Percentiles rank a stretch among this genome's conserved stretches.
Conservation (phyloP, 2,797 vertebrate species). For the Adelosebastes latens region DNA sequence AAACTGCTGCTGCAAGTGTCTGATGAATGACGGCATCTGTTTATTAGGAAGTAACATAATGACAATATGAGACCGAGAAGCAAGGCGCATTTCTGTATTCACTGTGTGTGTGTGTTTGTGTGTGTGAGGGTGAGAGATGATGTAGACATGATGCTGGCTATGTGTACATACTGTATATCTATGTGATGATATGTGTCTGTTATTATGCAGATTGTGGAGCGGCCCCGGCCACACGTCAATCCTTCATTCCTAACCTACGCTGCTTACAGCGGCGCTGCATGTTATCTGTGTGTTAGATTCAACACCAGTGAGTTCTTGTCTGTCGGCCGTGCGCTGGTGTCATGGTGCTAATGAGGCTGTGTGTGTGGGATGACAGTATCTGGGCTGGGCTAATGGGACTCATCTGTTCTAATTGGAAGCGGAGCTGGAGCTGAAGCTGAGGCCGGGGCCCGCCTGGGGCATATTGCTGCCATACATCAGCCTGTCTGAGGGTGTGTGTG, state of each 20-base stretch:
- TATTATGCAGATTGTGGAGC: conserved; percentile 71
- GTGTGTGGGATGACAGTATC: conserved; percentile 81
- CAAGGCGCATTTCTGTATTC: conserved; percentile 65
- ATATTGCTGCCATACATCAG: conserved; percentile 89
- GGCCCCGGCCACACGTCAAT: conserved; percentile 47
- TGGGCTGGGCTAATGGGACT: conserved; percentile 83
- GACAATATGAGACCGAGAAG: conserved; percentile 50
- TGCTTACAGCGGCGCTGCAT: conserved; percentile 51
- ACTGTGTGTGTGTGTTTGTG: conserved; percentile 39
- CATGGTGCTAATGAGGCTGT: conserved; percentile 74
- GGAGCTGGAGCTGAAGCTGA: conserved; percentile 72
- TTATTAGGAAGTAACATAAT: conserved; percentile 71
- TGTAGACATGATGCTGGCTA: conserved; percentile 53
- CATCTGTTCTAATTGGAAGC: conserved; percentile 85
- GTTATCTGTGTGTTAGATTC: conserved; percentile 77
- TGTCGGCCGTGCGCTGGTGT: conserved; percentile 71
- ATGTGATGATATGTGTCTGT: conserved; percentile 69
- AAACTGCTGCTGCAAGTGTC: conserved; percentile 57
- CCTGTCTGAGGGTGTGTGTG: conserved; percentile 76
- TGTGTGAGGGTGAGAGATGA: conserved; percentile 48
- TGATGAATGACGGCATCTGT: conserved; percentile 74
- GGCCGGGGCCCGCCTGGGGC: conserved; percentile 80
- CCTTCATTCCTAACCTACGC: conserved; percentile 64
- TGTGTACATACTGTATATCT: conserved; percentile 69
- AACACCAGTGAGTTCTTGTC: conserved; percentile 72